Evolutionary conservation across 2,113 vertebrate species (phyloP).

Genomic region (Heloderma charlesbogerti): DNA sequence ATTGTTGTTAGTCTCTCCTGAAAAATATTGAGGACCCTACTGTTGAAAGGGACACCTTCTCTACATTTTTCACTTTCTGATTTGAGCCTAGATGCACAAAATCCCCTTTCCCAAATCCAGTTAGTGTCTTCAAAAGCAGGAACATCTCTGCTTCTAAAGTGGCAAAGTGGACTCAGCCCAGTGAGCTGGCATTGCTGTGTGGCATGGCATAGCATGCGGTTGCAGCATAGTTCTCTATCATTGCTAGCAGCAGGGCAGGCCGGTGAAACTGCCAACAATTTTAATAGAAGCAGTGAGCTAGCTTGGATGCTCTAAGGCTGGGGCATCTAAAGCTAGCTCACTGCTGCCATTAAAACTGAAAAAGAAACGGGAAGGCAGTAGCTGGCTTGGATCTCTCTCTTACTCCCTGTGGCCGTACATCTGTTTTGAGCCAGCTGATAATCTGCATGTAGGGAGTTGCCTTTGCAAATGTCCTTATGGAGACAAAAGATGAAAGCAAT

Average conservation of each 20-base stretch:
- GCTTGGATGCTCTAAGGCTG: neutral
- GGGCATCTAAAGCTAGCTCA: neutral
- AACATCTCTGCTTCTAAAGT: neutral
- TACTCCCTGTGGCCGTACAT: neutral
- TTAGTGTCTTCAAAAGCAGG: neutral
- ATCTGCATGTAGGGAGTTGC: neutral
- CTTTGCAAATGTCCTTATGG: neutral
- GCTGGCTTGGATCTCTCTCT: neutral
- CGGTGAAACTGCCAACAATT: neutral
- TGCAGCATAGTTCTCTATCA: neutral
- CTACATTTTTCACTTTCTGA: neutral
- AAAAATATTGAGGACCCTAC: neutral
- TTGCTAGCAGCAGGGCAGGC: neutral
- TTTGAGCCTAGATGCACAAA: neutral
- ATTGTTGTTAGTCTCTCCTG: neutral
- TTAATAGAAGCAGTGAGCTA: neutral
- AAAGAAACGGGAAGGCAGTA: neutral
- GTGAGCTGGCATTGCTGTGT: neutral
- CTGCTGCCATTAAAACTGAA: neutral
- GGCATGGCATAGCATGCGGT: neutral
- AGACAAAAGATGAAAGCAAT: neutral
- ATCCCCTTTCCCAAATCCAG: neutral
- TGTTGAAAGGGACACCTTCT: neutral
- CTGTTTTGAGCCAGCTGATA: conserved; percentile 14
- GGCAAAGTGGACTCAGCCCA: neutral